Evolutionary conservation across 2,888 invertebrate species (phyloP).

Genomic region (Platynereis dumerilii): DNA sequence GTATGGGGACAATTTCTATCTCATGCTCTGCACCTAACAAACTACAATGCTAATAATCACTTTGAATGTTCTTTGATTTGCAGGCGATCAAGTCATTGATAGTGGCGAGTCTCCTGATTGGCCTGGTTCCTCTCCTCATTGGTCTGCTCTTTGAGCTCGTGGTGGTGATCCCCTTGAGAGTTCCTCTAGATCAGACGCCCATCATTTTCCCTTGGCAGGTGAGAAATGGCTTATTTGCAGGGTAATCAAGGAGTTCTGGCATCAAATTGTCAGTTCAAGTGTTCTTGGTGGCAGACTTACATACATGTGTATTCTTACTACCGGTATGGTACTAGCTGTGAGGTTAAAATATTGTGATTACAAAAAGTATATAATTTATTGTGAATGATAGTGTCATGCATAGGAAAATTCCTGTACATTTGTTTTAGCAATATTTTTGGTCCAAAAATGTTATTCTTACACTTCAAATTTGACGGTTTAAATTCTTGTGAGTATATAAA

Average conservation of each 20-base stretch:
- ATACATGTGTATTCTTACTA: neutral
- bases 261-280: neutral
- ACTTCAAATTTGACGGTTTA: too few species aligned
- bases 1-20: too few species aligned
- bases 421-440: too few species aligned
- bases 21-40: too few species aligned
- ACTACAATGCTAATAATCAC: too few species aligned
- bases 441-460: too few species aligned
- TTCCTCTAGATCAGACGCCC: constrained; percentile 88
- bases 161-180: constrained; percentile 85
- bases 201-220: constrained; percentile 69
- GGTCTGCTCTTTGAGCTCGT: constrained; percentile 91
- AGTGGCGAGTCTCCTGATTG: constrained; percentile 75
- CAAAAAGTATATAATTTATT: too few species aligned
- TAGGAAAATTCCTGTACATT: neutral
- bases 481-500: too few species aligned
- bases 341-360: neutral
- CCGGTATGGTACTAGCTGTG: neutral
- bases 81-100: constrained; percentile 77
- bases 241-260: neutral
- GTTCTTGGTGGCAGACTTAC: too few species aligned
- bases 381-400: too few species aligned
- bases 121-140: constrained; percentile 86
- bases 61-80: neutral
- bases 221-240: constrained; percentile 19